Evolutionary conservation across 92 coral and sea anemone species (phyloP), one percentile per base, ranked within the genome.

Genomic region (Porites lobata): DNA sequence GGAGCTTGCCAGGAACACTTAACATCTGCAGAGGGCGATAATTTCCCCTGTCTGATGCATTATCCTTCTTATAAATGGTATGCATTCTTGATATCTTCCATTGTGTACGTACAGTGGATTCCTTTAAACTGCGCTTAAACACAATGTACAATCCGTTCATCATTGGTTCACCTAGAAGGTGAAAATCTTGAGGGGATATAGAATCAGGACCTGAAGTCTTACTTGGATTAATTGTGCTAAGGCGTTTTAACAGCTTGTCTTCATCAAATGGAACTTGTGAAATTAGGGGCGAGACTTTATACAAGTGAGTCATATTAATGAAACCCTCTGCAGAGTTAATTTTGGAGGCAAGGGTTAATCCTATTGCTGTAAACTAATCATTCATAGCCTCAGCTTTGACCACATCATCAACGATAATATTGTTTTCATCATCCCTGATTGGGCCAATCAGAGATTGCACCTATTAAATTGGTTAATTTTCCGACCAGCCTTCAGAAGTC

Each of bases 41-140:
- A 76, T 93, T 90, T 12, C 89, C 78, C 61, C 91, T 64, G 29
- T 85, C 85, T 13, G 92, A 17, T 2, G 29, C 19, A 58, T 81
- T 65, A 22, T 91, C 96, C 65, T 93, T 90, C 93, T 93, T 93
- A 62, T 86, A 63, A 8, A 69, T 83, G 52, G 86, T 86, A 29
- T 71, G 90, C 90, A 92, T 85, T 64, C 90, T 92, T 19, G 91
- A 84, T 70, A 65, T 86, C 73, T 89, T 92, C 96, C 96, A 86
- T 66, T 73, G 75, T 68, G 86, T 43, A 13, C 91, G 93, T 10
- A 89, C 88, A 70, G 67, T 72, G 20, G 83, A 76, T 13, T 68
- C 78, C 17, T 84, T 77, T 47, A 61, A n/a, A 52, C 94, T 92
- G n/a, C 65, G 81, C 47, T 78, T 82, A 50, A 65, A 83, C 2